A percentile compares a stretch with the other conserved stretches of the same genome.
phyloP scores from a whole-genome alignment of 2,797 vertebrate genomes.

The Lerista edwardsae region DNA sequence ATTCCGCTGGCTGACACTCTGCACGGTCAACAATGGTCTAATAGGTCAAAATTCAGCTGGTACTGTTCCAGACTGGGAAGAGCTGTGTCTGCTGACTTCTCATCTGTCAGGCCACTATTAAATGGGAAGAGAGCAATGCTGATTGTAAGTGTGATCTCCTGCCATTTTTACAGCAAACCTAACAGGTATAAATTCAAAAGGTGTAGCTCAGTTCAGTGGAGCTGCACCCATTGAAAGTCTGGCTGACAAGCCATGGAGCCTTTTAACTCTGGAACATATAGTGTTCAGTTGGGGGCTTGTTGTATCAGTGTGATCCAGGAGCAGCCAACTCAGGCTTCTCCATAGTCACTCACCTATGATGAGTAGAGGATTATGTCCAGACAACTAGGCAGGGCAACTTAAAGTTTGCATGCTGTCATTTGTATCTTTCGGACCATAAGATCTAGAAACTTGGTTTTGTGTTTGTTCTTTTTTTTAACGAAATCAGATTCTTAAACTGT shows the following conservation, averaged over 20 bases:
- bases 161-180: no score
- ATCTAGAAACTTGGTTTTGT: background rate
- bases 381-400: no score
- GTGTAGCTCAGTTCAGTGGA: background rate
- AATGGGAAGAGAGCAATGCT: no score
- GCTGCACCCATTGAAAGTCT: background rate
- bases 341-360: background rate
- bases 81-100: background rate
- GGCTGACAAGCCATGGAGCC: background rate
- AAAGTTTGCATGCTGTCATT: no score
- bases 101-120: no score
- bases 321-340: background rate
- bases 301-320: no score
- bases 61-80: background rate
- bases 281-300: background rate
- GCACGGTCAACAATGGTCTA: no score
- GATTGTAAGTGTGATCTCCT: no score
- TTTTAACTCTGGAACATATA: background rate
- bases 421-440: background rate
- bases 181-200: no score
- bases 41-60: background rate
- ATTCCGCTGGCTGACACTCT: no score
- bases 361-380: background rate
- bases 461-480: no score
- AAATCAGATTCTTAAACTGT: no score